Evolutionary conservation across 2,888 invertebrate genomes (phyloP), one percentile per base, ranked within the genome.

Genomic region (Julus scanicus): DNA sequence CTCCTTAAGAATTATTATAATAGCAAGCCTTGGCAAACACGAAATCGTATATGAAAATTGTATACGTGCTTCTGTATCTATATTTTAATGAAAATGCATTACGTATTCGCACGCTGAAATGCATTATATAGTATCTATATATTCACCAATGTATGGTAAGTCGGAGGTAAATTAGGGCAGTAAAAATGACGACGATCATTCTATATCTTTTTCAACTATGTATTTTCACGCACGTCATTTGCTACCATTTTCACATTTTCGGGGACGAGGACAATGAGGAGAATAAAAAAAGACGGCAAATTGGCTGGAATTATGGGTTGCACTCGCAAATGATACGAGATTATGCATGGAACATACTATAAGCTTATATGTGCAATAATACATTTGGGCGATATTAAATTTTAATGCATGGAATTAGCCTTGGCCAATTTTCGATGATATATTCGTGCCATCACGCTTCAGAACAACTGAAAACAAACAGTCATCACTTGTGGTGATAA

Each of bases 41-140:
- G 80, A 80, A 80, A 80, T 80, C 80, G 37, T 29, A 11, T 80
- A 80, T 80, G 80, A 80, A 80, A 29, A 80, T 80, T 80, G 80
- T 80, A 80, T 80, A 29, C 80, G 80, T 29, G 80, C 80, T 80
- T 39, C 80, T 80, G 80, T 80, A 80, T 80, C 80, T 80, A 39
- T 80, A 80, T 80, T 80, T 80, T 80, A 80, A 80, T 80, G 80
- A 80, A 80, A 80, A 80, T 80, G 15, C 80, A 80, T 80, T 80
- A 80, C 37, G 80, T 39, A 80, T 80, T 80, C 80, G 80, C 11
- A 39, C 37, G 37, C 80, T 29, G 80, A 80, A 80, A 80, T 80
- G 37, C 29, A 80, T 80, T 71, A 20, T 71, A 71, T 20, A n/a
- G n/a, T n/a, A 29, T 29, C 29, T 29, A 80, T 80, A 80, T 11